Evolutionary conservation across 2,113 vertebrate genomes (phyloP).

Genomic region (Hassar affinis): DNA sequence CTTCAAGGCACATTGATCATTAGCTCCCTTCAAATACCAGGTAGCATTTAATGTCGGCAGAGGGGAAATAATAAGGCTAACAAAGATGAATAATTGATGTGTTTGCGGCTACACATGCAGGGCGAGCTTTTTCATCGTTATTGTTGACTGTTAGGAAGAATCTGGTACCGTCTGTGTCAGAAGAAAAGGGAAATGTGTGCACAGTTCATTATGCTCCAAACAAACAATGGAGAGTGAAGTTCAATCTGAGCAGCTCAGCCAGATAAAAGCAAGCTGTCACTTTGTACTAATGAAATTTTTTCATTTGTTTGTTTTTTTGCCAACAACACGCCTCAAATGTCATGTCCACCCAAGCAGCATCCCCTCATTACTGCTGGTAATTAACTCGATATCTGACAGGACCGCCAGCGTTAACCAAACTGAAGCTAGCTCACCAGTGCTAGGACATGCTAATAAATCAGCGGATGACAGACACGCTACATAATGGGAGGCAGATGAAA

Average conservation of each 20-base stretch:
- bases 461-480: constrained; percentile 77
- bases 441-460: constrained; percentile 68
- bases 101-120: constrained; percentile 46
- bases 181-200: constrained; percentile 34
- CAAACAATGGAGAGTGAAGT: constrained; percentile 49
- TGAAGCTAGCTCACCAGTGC: constrained; percentile 59
- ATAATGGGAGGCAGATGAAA: constrained; percentile 82
- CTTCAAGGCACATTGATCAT: constrained; percentile 60
- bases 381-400: constrained; percentile 72
- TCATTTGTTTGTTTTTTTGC: constrained; percentile 69
- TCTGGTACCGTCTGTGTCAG: constrained; percentile 40
- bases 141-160: constrained; percentile 56
- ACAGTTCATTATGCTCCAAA: constrained; percentile 61
- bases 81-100: constrained; percentile 63
- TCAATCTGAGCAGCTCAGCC: constrained; percentile 25
- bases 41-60: constrained; percentile 44
- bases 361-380: constrained; percentile 68
- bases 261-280: constrained; percentile 62
- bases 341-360: constrained; percentile 65
- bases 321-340: constrained; percentile 62
- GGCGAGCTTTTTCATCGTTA: constrained; percentile 54
- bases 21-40: constrained; percentile 57
- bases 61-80: constrained; percentile 53
- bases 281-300: constrained; percentile 66
- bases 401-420: constrained; percentile 58